phyloP scores from a whole-genome alignment of 2,797 vertebrate genomes.

The Ispidina lecontei region DNA sequence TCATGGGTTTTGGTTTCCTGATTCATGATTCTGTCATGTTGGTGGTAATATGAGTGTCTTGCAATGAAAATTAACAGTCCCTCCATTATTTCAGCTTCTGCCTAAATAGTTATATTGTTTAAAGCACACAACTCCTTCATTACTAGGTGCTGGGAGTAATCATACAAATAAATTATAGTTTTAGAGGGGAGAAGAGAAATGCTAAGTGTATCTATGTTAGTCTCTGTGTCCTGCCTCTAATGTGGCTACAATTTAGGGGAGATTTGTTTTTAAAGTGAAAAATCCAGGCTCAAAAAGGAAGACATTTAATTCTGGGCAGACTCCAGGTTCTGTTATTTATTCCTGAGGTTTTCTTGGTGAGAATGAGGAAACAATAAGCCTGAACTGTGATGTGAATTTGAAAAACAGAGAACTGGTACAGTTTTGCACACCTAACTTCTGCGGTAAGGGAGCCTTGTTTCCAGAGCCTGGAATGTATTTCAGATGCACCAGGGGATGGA shows the following conservation, averaged over 20 bases:
- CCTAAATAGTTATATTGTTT: background rate
- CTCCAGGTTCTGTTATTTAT: background rate
- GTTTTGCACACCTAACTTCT: background rate
- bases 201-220: background rate
- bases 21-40: constrained; percentile 39
- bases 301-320: background rate
- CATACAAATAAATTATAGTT: background rate
- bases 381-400: background rate
- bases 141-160: background rate
- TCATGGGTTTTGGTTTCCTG: constrained; percentile 50
- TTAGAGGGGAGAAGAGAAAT: background rate
- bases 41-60: background rate
- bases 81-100: background rate
- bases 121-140: background rate
- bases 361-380: background rate
- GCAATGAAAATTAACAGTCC: constrained; percentile 9
- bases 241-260: background rate
- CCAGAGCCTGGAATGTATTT: background rate
- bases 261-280: background rate
- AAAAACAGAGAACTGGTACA: background rate
- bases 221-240: background rate
- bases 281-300: background rate
- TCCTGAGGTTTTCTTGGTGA: background rate
- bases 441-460: background rate
- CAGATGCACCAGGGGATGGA: background rate